Evolutionary conservation across 2,888 invertebrate genomes (phyloP).

Genomic region (Synanthedon vespiformis): DNA sequence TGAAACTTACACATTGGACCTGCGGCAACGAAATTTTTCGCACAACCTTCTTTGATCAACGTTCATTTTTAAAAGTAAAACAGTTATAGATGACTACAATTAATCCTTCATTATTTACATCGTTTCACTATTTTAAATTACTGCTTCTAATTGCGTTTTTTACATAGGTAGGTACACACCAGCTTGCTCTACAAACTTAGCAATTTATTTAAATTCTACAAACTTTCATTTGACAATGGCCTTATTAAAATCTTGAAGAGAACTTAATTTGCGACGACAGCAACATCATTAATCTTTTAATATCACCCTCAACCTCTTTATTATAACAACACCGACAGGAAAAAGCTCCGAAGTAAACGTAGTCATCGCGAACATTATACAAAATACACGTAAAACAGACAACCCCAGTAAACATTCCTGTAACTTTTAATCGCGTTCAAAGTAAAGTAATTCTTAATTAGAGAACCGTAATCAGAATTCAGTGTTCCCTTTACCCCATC

Average conservation of each 20-base stretch:
- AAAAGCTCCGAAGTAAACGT: slow-evolving; percentile 19
- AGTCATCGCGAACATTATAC: neutral
- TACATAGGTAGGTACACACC: neutral
- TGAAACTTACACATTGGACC: slow-evolving; percentile 32
- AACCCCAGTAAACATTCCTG: neutral
- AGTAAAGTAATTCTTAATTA: slow-evolving; percentile 13
- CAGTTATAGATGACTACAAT: slow-evolving; percentile 9
- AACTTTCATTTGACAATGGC: slow-evolving; percentile 46
- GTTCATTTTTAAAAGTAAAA: slow-evolving; percentile 6
- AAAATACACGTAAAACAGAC: neutral
- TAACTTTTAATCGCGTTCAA: neutral
- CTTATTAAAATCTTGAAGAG: slow-evolving; percentile 55
- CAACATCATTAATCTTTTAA: slow-evolving; percentile 55
- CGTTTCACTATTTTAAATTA: too few relatives aligned
- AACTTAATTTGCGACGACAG: slow-evolving; percentile 56
- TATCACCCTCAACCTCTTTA: slow-evolving; percentile 24
- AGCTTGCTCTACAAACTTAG: slow-evolving; percentile 26
- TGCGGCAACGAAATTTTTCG: slow-evolving; percentile 8
- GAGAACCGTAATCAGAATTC: slow-evolving; percentile 19
- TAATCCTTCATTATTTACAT: slow-evolving; percentile 2
- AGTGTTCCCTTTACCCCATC: slow-evolving; percentile 20
- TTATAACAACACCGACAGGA: slow-evolving; percentile 14
- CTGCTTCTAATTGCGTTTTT: too few relatives aligned
- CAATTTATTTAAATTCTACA: slow-evolving; percentile 41
- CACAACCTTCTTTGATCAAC: neutral